Conservation (phyloP, 2,797 vertebrate species). For the Enteromius paludinosus region DNA sequence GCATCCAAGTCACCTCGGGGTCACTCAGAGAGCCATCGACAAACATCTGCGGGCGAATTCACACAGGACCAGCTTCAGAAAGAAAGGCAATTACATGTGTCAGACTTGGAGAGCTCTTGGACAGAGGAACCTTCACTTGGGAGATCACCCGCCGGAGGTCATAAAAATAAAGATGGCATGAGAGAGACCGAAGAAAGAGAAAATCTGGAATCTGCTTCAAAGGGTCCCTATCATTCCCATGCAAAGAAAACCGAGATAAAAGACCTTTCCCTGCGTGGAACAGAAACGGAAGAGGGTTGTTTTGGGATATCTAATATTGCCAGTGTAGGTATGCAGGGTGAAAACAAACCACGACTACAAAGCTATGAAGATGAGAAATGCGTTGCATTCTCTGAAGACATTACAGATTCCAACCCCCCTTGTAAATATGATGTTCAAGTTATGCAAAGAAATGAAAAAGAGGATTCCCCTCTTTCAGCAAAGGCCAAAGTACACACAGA, state of each 20-base stretch:
- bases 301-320: conserved; percentile 22
- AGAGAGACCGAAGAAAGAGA: conserved; percentile 2
- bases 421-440: conserved; percentile 11
- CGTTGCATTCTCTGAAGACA: conserved; percentile 26
- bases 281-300: conserved; percentile 33
- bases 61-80: conserved; percentile 26
- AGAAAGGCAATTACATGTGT: conserved; percentile 16
- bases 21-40: conserved; percentile 25
- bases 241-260: conserved; percentile 30
- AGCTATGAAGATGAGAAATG: conserved; percentile 21
- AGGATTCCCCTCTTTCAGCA: conserved; percentile 29
- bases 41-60: conserved; percentile 29
- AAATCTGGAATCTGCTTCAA: conserved; percentile 29
- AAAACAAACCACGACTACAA: conserved; percentile 43
- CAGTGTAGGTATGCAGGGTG: neutral
- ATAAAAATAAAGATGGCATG: conserved; percentile 32
- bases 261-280: conserved; percentile 26
- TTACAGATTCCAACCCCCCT: neutral
- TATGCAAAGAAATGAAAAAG: conserved; percentile 13
- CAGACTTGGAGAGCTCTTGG: conserved; percentile 27
- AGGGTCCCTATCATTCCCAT: conserved; percentile 2
- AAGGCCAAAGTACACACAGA: conserved; percentile 39
- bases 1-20: conserved; percentile 31
- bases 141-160: conserved; percentile 37
- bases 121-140: conserved; percentile 30